Conservation (phyloP, 2,888 invertebrate species). For the Drepanosiphum platanoidis region DNA sequence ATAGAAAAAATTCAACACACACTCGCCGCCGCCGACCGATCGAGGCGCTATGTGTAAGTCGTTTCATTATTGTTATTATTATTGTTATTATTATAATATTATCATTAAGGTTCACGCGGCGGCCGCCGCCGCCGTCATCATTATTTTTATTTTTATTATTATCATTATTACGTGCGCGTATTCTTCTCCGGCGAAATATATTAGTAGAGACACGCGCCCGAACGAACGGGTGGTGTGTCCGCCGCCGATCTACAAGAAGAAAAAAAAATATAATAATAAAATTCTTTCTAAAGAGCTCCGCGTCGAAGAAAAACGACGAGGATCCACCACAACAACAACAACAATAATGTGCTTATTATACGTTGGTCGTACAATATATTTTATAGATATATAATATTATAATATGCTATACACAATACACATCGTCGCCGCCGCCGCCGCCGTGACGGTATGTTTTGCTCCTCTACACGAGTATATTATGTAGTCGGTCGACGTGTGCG, state of each 20-base stretch:
- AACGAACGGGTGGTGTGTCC: background rate
- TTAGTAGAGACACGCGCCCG: background rate
- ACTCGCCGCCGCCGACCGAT: background rate
- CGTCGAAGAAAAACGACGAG: background rate
- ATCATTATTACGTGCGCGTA: conserved; percentile 39
- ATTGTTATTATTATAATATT: conserved; percentile 13
- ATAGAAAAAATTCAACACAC: background rate
- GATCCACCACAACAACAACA: background rate
- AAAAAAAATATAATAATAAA: conserved; percentile 4
- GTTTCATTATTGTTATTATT: conserved; percentile 28
- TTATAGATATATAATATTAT: too few relatives aligned
- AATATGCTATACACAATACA: background rate
- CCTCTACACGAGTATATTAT: background rate
- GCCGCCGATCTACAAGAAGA: background rate
- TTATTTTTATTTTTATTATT: conserved; percentile 1
- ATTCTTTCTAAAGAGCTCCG: background rate
- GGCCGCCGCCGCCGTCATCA: conserved; percentile 2
- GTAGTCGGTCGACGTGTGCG: background rate
- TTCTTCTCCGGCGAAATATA: conserved; percentile 35
- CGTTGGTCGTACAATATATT: background rate
- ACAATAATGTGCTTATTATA: conserved; percentile 26
- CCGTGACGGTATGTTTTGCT: conserved; percentile 42
- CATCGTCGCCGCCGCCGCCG: background rate
- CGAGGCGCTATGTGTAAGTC: conserved; percentile 40
- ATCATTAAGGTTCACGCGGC: background rate